Percentiles rank a stretch among this genome's conserved stretches.
These are phyloP conservation scores for Euproctis similis DNA, from an alignment of 2,888 invertebrate species.

Conservation along the genomic window DNA sequence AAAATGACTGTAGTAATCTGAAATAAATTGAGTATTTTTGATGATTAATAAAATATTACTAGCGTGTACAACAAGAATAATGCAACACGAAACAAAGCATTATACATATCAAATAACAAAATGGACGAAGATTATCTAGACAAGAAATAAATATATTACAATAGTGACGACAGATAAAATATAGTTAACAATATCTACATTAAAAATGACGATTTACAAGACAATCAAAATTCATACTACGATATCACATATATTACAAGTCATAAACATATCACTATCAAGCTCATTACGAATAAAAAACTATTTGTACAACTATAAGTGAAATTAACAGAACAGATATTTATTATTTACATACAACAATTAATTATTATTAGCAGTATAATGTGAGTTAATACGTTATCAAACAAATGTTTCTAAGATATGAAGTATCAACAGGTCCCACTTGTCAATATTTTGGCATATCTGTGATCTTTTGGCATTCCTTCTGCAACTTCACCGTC, in stretches of 20 bases:
- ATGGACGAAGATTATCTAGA: conserved; percentile 31
- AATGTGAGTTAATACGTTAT: conserved; percentile 21
- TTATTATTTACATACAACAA: too few species aligned
- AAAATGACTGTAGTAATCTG: too few species aligned
- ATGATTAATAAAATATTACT: too few species aligned
- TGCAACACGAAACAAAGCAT: conserved; percentile 30
- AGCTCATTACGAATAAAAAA: conserved; percentile 40
- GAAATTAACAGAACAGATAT: conserved; percentile 42
- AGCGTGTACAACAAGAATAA: conserved; percentile 9
- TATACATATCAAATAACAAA: conserved; percentile 23
- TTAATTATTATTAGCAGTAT: too few species aligned
- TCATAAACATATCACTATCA: too few species aligned
- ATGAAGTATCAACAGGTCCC: conserved; percentile 69
- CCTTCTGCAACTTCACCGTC: conserved; percentile 20
- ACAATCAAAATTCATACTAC: too few species aligned
- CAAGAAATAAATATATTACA: conserved; percentile 32
- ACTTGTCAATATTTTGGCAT: conserved; percentile 57
- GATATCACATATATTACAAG: conserved; percentile 28
- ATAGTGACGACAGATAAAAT: too few species aligned
- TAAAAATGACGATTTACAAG: too few species aligned
- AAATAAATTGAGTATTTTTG: too few species aligned
- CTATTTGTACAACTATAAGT: conserved; percentile 42
- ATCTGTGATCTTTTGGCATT: conserved; percentile 50
- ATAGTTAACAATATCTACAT: too few species aligned
- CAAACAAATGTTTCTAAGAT: conserved; percentile 57